Evolutionary conservation across 2,113 vertebrate species (phyloP).

Genomic region (Ochotona curzoniae): DNA sequence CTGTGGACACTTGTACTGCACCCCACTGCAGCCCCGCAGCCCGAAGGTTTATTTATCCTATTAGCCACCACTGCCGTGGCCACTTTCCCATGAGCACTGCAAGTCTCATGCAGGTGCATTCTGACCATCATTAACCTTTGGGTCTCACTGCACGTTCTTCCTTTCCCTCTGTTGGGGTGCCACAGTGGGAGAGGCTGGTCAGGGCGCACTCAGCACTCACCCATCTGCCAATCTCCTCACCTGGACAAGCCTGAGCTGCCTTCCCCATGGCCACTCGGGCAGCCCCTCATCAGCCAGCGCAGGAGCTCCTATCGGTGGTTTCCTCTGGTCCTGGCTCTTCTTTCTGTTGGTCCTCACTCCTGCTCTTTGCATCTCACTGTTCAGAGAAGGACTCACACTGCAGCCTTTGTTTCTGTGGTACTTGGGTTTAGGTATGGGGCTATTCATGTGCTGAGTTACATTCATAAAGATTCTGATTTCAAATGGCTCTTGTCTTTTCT

Average conservation of each 20-base stretch:
- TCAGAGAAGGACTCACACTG: neutral
- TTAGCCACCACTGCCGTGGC: neutral
- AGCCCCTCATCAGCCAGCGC: too few relatives aligned
- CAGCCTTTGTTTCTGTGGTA: neutral
- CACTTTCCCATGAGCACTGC: fast-evolving
- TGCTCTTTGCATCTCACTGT: neutral
- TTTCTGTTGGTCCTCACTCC: neutral
- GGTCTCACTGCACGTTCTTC: too few relatives aligned
- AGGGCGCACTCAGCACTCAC: neutral
- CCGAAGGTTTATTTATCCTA: neutral
- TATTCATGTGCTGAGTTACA: neutral
- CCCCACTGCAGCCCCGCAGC: neutral
- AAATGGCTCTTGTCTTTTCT: neutral
- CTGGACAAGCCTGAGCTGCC: neutral
- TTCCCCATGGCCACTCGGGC: neutral
- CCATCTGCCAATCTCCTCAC: neutral
- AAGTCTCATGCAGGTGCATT: neutral
- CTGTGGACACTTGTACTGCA: fast-evolving
- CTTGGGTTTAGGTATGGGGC: neutral
- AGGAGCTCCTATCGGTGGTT: neutral
- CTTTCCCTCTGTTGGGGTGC: neutral
- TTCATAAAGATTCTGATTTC: neutral
- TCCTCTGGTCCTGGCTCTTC: neutral
- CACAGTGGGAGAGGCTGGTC: neutral
- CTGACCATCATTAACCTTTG: neutral